Percentiles rank a stretch among this genome's conserved stretches.
phyloP scores from a whole-genome alignment of 2,113 vertebrate species.

The Rhadina sibilatrix region DNA sequence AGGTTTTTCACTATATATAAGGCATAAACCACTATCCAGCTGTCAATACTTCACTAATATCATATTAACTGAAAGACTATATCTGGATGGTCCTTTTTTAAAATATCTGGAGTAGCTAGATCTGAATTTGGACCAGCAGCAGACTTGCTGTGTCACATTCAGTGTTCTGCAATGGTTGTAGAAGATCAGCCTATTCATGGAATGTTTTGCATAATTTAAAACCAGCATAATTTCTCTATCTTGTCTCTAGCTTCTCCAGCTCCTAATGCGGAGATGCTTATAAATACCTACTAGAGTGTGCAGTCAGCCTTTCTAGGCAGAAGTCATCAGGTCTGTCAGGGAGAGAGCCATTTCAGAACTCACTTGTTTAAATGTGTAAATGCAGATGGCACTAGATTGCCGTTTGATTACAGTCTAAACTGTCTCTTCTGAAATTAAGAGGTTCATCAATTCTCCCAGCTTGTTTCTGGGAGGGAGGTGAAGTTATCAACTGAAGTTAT shows the following conservation, averaged over 20 bases:
- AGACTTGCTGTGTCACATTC: neutral
- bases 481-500: neutral
- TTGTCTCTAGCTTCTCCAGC: neutral
- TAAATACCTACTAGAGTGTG: neutral
- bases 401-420: neutral
- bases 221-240: neutral
- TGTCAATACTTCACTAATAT: neutral
- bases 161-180: neutral
- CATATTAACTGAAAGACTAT: neutral
- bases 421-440: neutral
- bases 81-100: neutral
- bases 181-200: neutral
- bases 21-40: neutral
- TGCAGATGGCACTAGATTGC: neutral
- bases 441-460: neutral
- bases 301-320: neutral
- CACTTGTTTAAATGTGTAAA: neutral
- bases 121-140: neutral
- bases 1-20: neutral
- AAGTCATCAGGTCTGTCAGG: neutral
- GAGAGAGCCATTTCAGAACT: neutral
- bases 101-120: neutral
- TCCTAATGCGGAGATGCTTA: neutral
- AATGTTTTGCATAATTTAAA: neutral
- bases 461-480: neutral